Evolutionary conservation across 2,888 invertebrate genomes (phyloP), one percentile per base, ranked within the genome.

Genomic region (Drosophila multiciliata): DNA sequence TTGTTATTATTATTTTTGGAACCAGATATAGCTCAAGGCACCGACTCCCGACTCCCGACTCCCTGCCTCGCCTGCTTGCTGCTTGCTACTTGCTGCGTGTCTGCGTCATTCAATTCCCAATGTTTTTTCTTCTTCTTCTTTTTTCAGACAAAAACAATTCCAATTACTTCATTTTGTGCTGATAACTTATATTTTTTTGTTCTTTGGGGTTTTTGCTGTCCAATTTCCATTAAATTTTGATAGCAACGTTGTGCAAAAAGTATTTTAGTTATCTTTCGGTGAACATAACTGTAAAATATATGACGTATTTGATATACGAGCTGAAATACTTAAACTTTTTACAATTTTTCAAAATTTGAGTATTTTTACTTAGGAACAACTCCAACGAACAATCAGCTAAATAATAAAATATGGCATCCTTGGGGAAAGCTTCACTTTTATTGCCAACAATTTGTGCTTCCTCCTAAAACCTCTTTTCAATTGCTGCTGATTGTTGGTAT

Each of bases 101-200:
- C 52, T 38, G n/a, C 1, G 5, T 23, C 48, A 58, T 58, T 57
- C 53, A 42, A 15, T 61, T 48, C 3, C 36, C 59, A 7, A 49
- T 6, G 29, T 50, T 23, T n/a, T 8, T 45, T 23, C 23, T 20
- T 17, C 4, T 55, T 29, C 20, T 42, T 2, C 32, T 45, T 20
- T 11, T 36, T 29, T 23, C 62, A 12, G 11, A 57, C 72, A 62
- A 57, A 71, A 48, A n/a, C 26, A 20, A 55, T 52, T 58, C 20
- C 78, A 78, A 78, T 73, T 78, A 63, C 48, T 57, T 49, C 15
- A 62, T 38, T 72, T 38, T 63, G 32, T 40, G 50, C 53, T 60
- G 36, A 53, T 60, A 52, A 52, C n/a, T 35, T 29, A 1, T 29
- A 29, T 55, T 35, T 1, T 6, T 2, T 4, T n/a, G n/a, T 35